Evolutionary conservation across 1,140 invertebrate species (phyloP).

Genomic region (Drosophila obscura): DNA sequence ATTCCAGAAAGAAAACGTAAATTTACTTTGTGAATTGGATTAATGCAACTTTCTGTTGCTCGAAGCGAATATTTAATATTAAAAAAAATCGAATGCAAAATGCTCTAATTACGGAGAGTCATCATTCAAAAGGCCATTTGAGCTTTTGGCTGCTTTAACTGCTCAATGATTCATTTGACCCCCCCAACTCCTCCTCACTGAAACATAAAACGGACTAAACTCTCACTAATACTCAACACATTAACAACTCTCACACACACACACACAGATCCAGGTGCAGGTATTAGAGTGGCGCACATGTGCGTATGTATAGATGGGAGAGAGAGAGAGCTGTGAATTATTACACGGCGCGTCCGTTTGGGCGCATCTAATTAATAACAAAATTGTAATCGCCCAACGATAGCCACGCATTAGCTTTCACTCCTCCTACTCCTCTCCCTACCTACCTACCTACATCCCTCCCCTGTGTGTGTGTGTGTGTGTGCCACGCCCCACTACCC

Average conservation of each 20-base stretch:
- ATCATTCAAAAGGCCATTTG: constrained; percentile 17
- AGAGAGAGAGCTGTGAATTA: constrained; percentile 58
- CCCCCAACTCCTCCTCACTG: neutral
- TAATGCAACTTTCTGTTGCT: too few species aligned
- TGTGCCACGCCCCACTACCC: constrained; percentile 11
- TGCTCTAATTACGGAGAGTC: neutral
- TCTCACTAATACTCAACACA: constrained; percentile 63
- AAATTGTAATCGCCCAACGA: constrained; percentile 75
- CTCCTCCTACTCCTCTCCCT: neutral
- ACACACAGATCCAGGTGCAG: constrained; percentile 7
- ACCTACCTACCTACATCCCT: neutral
- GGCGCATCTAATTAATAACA: constrained; percentile 75
- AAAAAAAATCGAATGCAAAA: neutral
- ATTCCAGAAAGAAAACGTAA: too few species aligned
- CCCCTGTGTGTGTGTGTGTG: neutral
- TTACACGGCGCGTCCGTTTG: constrained; percentile 39
- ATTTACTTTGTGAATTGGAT: too few species aligned
- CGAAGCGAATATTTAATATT: neutral
- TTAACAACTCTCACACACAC: constrained; percentile 54
- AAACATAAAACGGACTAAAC: constrained; percentile 4
- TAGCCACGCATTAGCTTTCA: constrained; percentile 52
- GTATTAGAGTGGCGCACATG: neutral
- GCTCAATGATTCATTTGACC: constrained; percentile 10
- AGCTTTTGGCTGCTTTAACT: constrained; percentile 26
- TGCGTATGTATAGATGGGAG: constrained; percentile 1